A percentile compares a stretch with the other conserved stretches of the same genome.
phyloP scores from a whole-genome alignment of 2,113 vertebrate species.

The Bos taurus region ARS-UCD2.0 NC_037348.1:26340001-26340500 shows the following conservation, averaged over 20 bases:
- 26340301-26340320: neutral
- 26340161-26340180: accelerated
- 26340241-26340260: neutral
- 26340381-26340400: neutral
- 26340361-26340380: neutral
- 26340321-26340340: neutral
- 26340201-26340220: neutral
- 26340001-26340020: neutral
- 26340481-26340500: neutral
- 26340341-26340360: neutral
- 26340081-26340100: neutral
- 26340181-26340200: neutral
- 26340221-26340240: neutral
- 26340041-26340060: neutral
- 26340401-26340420: neutral
- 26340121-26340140: neutral
- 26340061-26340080: neutral
- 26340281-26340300: neutral
- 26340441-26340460: no score
- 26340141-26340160: neutral
- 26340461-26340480: neutral
- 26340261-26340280: neutral
- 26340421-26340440: neutral
- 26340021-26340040: neutral
- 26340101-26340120: neutral